Evolutionary conservation across 1,140 invertebrate species (phyloP).

Genomic region (Semibalanus balanoides): DNA sequence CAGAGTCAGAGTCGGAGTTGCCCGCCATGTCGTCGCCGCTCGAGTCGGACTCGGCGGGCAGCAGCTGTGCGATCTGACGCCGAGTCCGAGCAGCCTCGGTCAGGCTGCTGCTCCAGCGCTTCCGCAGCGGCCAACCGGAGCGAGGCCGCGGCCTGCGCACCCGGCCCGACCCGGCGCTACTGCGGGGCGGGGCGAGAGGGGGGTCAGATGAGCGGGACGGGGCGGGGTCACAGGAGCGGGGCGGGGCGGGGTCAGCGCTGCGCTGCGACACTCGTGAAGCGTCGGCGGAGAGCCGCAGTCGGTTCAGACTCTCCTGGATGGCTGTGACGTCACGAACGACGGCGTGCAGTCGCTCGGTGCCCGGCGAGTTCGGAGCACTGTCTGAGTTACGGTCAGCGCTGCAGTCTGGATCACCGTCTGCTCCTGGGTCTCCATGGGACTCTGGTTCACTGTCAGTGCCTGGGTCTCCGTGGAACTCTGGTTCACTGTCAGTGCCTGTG

Average conservation of each 20-base stretch:
- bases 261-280: too few species aligned
- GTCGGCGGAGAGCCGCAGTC: not conserved
- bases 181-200: too few species aligned
- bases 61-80: not conserved
- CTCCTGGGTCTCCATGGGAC: not conserved
- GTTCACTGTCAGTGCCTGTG: not conserved
- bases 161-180: too few species aligned
- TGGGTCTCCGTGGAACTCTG: not conserved
- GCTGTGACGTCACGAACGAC: not conserved
- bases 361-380: not conserved
- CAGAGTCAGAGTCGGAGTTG: not conserved
- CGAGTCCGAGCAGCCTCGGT: not conserved
- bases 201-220: too few species aligned
- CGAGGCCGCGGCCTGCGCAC: too few species aligned
- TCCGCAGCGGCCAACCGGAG: not conserved
- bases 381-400: not conserved
- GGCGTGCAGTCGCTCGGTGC: not conserved
- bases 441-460: not conserved
- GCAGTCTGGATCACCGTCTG: not conserved
- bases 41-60: not conserved
- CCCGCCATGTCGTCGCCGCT: not conserved
- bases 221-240: too few species aligned
- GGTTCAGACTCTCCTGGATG: not conserved
- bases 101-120: not conserved
- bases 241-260: too few species aligned